Percentiles rank a stretch among this genome's conserved stretches.
Conservation (phyloP, 2,888 invertebrate genomes). For the Mesorhabditis spiculigera region DNA sequence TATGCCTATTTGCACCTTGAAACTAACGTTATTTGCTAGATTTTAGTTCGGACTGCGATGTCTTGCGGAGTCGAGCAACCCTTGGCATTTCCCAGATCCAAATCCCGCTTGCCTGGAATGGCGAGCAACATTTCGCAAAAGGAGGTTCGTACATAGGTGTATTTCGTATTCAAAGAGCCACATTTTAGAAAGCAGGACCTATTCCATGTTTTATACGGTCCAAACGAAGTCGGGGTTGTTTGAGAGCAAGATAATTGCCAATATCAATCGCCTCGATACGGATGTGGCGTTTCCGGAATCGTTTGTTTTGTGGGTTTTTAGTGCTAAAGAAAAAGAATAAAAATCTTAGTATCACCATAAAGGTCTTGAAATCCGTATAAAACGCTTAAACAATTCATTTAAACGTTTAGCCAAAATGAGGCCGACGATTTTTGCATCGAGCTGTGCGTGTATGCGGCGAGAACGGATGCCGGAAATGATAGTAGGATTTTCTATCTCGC, state of each 20-base stretch:
- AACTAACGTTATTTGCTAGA: background rate
- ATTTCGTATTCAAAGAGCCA: background rate
- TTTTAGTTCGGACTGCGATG: too few relatives aligned
- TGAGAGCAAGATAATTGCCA: conserved; percentile 34
- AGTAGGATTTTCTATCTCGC: background rate
- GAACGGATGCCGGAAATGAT: conserved; percentile 32
- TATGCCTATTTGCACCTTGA: background rate
- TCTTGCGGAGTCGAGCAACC: conserved; percentile 22
- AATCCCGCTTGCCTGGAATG: conserved; percentile 39
- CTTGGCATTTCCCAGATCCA: conserved; percentile 38
- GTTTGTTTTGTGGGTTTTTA: conserved; percentile 33
- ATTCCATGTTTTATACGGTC: conserved; percentile 39
- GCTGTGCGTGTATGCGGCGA: conserved; percentile 29
- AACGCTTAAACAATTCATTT: background rate
- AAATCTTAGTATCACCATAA: background rate
- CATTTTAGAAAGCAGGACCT: conserved; percentile 33
- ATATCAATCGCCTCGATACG: conserved; percentile 34
- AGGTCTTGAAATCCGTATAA: background rate
- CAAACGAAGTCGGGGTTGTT: conserved; percentile 33
- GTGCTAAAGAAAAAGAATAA: background rate
- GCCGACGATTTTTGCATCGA: conserved; percentile 39
- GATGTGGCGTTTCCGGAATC: conserved; percentile 38
- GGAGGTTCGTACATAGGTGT: conserved; percentile 15
- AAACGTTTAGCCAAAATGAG: conserved; percentile 29
- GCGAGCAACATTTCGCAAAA: conserved; percentile 23